phyloP scores from a whole-genome alignment of 2,113 vertebrate species.

The Budorcas taxicolor region DNA sequence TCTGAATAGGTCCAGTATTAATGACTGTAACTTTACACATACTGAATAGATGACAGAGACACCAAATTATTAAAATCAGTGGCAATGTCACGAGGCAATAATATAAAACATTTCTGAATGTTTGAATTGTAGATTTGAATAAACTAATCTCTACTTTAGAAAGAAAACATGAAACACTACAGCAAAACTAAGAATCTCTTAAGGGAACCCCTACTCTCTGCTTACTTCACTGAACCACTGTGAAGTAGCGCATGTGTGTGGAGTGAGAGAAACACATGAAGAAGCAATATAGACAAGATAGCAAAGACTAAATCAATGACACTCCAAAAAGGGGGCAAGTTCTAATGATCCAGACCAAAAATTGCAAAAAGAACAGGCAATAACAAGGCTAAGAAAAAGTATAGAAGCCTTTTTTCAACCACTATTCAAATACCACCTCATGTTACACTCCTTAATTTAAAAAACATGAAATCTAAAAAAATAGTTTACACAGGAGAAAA shows the following conservation, averaged over 20 bases:
- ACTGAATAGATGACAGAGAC: background rate
- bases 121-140: background rate
- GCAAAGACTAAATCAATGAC: too few relatives aligned
- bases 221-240: background rate
- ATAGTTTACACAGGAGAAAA: background rate
- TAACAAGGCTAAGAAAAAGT: background rate
- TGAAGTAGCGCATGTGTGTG: rapidly evolving
- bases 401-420: background rate
- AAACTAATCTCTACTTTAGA: background rate
- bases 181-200: background rate
- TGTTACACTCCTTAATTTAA: background rate
- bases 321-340: background rate
- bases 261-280: background rate
- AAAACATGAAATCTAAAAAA: background rate
- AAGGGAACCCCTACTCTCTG: background rate
- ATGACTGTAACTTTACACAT: background rate
- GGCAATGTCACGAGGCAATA: background rate
- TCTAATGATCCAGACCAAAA: background rate
- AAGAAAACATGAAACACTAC: background rate
- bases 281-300: background rate
- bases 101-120: background rate
- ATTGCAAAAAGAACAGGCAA: background rate
- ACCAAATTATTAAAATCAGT: background rate
- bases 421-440: background rate
- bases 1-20: background rate